A percentile compares a stretch with the other conserved stretches of the same genome.
Evolutionary conservation across 2,797 vertebrate species (phyloP).

Genomic region (Psittacula derbiana): DNA sequence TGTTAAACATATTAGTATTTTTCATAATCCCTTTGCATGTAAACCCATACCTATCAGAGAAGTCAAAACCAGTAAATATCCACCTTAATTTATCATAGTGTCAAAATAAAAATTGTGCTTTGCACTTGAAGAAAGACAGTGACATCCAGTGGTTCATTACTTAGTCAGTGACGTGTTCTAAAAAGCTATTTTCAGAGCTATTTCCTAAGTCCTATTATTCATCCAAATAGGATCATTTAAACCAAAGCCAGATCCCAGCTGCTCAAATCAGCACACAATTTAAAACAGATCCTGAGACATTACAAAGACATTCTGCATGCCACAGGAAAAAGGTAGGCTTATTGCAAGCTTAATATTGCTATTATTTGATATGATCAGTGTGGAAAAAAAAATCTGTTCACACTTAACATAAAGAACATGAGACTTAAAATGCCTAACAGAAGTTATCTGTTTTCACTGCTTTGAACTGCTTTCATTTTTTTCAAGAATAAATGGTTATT

Average conservation of each 20-base stretch:
- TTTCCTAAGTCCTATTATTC: not conserved
- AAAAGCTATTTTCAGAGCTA: not conserved
- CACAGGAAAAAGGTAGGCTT: not conserved
- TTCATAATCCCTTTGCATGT: too few relatives aligned
- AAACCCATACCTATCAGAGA: accelerated
- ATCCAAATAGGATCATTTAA: not conserved
- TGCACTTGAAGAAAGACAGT: not conserved
- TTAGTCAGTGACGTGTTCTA: not conserved
- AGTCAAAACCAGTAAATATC: not conserved
- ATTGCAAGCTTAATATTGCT: not conserved
- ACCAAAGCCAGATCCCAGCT: not conserved
- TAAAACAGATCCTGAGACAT: not conserved
- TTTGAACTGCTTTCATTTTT: not conserved
- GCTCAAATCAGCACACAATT: not conserved
- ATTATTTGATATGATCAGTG: not conserved
- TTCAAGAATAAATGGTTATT: not conserved
- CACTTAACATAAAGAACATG: not conserved
- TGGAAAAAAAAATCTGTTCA: not conserved
- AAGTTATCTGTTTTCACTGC: not conserved
- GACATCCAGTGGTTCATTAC: not conserved
- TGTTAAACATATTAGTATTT: not conserved
- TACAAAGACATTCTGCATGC: not conserved
- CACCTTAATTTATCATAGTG: not conserved
- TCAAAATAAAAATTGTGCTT: not conserved
- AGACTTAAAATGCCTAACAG: not conserved